These are phyloP conservation scores for Drosophila meridionalis DNA, from an alignment of 2,888 invertebrate genomes.

Conservation along the genomic window DNA sequence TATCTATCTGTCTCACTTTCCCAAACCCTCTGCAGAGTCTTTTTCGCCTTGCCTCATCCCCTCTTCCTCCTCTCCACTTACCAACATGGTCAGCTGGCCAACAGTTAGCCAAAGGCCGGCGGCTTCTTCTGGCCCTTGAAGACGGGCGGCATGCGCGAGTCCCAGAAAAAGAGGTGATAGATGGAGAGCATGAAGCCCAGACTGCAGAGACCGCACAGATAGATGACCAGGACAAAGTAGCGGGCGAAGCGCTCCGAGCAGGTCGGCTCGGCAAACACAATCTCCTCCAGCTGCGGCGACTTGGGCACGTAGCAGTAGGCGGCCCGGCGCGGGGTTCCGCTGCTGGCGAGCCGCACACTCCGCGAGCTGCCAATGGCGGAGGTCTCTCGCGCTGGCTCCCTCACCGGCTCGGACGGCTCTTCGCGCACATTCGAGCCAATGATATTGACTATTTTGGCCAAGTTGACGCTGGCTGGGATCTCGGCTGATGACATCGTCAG, in stretches of 20 bases:
- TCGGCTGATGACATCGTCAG: constrained; percentile 31
- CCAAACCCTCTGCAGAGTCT: too few species aligned
- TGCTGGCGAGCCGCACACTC: constrained; percentile 64
- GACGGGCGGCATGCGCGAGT: constrained; percentile 84
- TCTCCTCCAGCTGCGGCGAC: constrained; percentile 73
- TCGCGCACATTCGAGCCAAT: constrained; percentile 70
- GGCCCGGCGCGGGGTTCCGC: constrained; percentile 53
- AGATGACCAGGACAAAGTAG: constrained; percentile 81
- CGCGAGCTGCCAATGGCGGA: constrained; percentile 8
- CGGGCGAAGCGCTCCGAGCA: constrained; percentile 81
- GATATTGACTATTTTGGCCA: constrained; percentile 74
- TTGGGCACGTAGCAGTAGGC: constrained; percentile 68
- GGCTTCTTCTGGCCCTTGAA: constrained; percentile 81
- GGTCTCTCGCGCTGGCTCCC: constrained; percentile 7
- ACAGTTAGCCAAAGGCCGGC: constrained; percentile 59
- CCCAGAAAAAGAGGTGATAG: constrained; percentile 84
- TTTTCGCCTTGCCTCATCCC: too few species aligned
- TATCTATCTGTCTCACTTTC: too few species aligned
- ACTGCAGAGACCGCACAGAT: constrained; percentile 82
- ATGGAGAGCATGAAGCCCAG: constrained; percentile 83
- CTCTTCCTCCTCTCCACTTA: constrained; percentile 8
- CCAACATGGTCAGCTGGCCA: constrained; percentile 4
- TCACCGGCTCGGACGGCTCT: neutral
- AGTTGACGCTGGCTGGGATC: constrained; percentile 35
- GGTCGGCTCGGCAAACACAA: constrained; percentile 71